Evolutionary conservation across 1,140 invertebrate species (phyloP).

Genomic region (Eubasilissa regina): DNA sequence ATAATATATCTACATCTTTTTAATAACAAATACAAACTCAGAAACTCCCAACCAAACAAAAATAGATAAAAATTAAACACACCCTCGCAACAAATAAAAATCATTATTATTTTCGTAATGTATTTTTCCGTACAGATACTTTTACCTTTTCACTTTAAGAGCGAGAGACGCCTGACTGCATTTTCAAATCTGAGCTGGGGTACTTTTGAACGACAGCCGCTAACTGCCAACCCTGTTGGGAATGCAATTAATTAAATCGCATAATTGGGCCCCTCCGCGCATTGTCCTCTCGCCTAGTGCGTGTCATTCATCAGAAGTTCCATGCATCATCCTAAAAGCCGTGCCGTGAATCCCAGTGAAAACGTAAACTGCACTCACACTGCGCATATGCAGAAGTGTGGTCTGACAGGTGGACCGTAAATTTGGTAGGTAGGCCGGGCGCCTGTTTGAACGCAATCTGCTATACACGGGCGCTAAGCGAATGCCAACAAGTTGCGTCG

Average conservation of each 20-base stretch:
- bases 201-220: not conserved
- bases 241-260: constrained; percentile 17
- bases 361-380: not conserved
- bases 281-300: not conserved
- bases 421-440: not conserved
- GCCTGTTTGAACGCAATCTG: constrained; percentile 19
- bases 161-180: too few relatives aligned
- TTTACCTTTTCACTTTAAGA: too few relatives aligned
- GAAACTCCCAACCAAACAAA: too few relatives aligned
- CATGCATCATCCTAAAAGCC: not conserved
- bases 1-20: too few relatives aligned
- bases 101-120: too few relatives aligned
- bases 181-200: not conserved
- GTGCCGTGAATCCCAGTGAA: not conserved
- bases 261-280: not conserved
- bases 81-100: too few relatives aligned
- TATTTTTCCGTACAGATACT: too few relatives aligned
- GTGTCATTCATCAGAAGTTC: not conserved
- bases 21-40: too few relatives aligned
- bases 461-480: not conserved
- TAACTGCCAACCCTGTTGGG: not conserved
- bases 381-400: too few relatives aligned
- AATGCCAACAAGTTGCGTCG: not conserved
- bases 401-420: too few relatives aligned
- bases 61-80: too few relatives aligned